Base-by-base conservation (phyloP, 2,797 vertebrate species). In the Pelobates cultripes region DNA sequence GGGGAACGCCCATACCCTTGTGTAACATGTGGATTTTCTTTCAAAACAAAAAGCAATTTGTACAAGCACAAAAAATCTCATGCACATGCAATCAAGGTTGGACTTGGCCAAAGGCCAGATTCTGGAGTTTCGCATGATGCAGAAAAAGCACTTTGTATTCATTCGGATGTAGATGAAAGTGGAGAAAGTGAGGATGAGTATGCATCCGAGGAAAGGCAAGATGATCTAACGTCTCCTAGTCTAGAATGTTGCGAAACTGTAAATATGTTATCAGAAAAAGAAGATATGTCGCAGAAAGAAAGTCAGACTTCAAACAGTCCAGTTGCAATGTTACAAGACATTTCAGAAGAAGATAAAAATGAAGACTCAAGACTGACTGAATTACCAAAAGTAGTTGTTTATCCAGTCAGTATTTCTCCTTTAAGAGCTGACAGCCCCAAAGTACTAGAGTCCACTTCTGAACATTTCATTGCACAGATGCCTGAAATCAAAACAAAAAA, bases 61-160 rank as follows among this genome's bases (percentile, higher is more conserved):
- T 99, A 99, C 89, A 99, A 99, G 95, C 98, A 99, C 95, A 99
- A 98, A 90, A 99, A 99, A 73, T 99, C 98, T 41, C 98, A 99
- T 13, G 97, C 98, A 0, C 98, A 99, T 4, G 96, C 97, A 28
- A 97, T 99, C 86, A 99, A 99, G 89, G 94, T 99, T 74, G 97
- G 97, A 28, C 95, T 98, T 15, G 95, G 96, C 73, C 90, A 95
- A 4, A 96, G 97, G 0, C 94, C 97, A 0, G 98, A 98, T 87
- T 94, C 96, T 2, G 92, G 94, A 80, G 85, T 97, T n/a, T 96
- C 97, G 60, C 95, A 97, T n/a, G 97, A 99, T 82, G 98, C 96
- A 0, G 96, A 98, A 85, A 97, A 96, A 94, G 95, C 95, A 77
- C 91, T 95, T 13, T 92, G 95, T 68, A 92, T 95, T 72, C 96